Evolutionary conservation across 2,888 invertebrate genomes (phyloP).

Genomic region (Pandemis corylana): DNA sequence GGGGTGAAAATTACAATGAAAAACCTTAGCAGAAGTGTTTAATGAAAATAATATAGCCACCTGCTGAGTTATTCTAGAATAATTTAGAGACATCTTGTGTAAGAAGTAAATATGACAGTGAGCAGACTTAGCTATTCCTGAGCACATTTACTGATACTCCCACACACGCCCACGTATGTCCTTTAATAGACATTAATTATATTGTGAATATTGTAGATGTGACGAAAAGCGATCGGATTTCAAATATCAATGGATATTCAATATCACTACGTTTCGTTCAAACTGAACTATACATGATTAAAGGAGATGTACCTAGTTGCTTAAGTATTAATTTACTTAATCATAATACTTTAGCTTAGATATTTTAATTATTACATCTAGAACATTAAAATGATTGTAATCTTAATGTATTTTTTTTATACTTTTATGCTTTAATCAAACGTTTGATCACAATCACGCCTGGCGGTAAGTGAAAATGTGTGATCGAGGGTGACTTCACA

Average conservation of each 20-base stretch:
- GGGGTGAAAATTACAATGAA: too few relatives aligned
- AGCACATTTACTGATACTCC: slow-evolving; percentile 4
- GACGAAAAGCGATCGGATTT: slow-evolving; percentile 6
- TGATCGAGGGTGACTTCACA: too few relatives aligned
- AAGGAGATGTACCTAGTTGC: neutral
- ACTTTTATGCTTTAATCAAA: too few relatives aligned
- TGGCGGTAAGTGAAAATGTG: too few relatives aligned
- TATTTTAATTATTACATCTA: too few relatives aligned
- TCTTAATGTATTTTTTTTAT: too few relatives aligned
- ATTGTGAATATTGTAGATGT: slow-evolving; percentile 12
- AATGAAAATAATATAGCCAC: too few relatives aligned
- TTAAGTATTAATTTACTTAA: neutral
- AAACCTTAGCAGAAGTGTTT: too few relatives aligned
- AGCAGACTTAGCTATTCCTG: slow-evolving; percentile 7
- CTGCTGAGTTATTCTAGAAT: too few relatives aligned
- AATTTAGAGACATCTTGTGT: neutral
- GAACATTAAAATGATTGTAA: too few relatives aligned
- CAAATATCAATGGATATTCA: slow-evolving; percentile 9
- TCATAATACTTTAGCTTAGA: too few relatives aligned
- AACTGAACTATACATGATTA: neutral
- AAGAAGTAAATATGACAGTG: neutral
- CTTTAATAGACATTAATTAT: slow-evolving; percentile 10
- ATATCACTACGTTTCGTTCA: neutral
- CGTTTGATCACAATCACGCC: too few relatives aligned
- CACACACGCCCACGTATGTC: slow-evolving; percentile 5